A percentile compares a stretch with the other conserved stretches of the same genome.
Conservation (phyloP, 1,140 invertebrate genomes). For the Diuraphis noxia region DNA sequence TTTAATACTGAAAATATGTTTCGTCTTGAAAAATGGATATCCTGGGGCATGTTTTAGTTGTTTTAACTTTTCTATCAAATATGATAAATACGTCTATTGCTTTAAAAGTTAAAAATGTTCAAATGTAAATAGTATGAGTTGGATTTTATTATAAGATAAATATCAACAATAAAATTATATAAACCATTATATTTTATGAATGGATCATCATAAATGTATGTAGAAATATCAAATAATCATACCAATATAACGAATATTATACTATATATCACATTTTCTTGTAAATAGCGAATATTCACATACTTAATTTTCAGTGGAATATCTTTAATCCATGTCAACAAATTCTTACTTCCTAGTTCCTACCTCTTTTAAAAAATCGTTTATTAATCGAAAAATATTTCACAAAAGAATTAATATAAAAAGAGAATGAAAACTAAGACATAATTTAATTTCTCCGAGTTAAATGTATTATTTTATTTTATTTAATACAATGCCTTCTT, state of each 20-base stretch:
- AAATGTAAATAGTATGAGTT: background rate
- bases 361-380: no score
- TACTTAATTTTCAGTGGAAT: background rate
- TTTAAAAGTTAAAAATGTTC: background rate
- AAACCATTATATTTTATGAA: background rate
- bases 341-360: background rate
- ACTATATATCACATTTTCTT: background rate
- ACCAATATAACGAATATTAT: background rate
- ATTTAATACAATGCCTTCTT: background rate
- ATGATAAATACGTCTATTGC: background rate
- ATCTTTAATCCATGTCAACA: background rate
- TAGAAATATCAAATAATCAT: no score
- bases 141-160: background rate
- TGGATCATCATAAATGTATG: background rate
- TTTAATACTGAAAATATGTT: background rate
- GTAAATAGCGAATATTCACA: background rate
- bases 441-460: background rate
- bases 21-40: constrained; percentile 23
- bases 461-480: background rate
- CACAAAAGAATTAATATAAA: background rate
- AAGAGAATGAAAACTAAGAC: background rate
- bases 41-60: background rate
- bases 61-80: background rate
- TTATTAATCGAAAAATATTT: background rate
- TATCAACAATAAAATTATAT: background rate